A percentile compares a stretch with the other conserved stretches of the same genome.
Evolutionary conservation across 2,797 vertebrate genomes (phyloP).

Genomic region (Hylomyscus alleni): DNA sequence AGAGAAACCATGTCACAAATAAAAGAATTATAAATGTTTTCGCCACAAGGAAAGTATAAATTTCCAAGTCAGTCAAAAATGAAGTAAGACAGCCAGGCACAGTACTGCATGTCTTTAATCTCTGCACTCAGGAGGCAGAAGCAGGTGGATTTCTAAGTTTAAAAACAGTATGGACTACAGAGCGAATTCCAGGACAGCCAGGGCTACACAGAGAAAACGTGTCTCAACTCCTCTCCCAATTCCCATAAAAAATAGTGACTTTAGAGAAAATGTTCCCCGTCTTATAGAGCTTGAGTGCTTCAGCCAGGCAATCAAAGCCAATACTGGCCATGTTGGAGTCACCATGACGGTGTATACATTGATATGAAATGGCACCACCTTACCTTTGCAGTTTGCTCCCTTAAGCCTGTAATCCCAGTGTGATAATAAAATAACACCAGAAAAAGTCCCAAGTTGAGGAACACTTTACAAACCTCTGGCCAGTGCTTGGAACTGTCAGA

Average conservation of each 20-base stretch:
- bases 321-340: neutral
- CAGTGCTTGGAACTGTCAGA: neutral
- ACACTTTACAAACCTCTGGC: neutral
- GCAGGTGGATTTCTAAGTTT: too few relatives aligned
- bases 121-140: too few relatives aligned
- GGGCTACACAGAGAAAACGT: too few relatives aligned
- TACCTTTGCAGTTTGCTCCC: neutral
- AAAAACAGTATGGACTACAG: neutral
- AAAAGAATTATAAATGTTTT: neutral
- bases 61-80: neutral
- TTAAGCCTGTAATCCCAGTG: neutral
- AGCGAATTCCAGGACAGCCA: neutral
- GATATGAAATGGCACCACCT: neutral
- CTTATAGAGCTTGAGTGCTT: neutral
- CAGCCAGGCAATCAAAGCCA: neutral
- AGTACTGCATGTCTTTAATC: too few relatives aligned
- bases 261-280: neutral
- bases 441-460: neutral
- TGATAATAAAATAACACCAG: neutral
- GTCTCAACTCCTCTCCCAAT: neutral
- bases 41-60: neutral
- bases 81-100: neutral
- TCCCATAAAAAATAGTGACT: neutral
- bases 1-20: neutral
- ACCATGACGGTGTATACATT: accelerated